Conservation (phyloP, 2,888 invertebrate species). For the Sphaerophoria rueppellii region DNA sequence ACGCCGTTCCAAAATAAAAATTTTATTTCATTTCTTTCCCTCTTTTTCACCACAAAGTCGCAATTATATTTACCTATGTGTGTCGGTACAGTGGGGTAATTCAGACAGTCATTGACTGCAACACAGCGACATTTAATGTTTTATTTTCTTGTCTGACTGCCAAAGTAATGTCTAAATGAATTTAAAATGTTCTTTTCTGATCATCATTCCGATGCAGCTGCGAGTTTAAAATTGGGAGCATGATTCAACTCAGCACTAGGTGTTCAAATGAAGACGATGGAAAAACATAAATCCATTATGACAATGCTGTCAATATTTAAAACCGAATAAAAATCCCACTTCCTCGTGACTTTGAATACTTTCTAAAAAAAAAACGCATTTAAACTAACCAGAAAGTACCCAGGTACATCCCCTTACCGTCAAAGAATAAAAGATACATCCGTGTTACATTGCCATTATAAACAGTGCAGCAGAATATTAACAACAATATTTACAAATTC, state of each 20-base stretch:
- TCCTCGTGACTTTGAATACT: conserved; percentile 51
- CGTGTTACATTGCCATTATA: conserved; percentile 51
- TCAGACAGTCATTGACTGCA: conserved; percentile 32
- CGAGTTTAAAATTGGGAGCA: conserved; percentile 56
- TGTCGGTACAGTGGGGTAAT: neutral
- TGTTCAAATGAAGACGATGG: neutral
- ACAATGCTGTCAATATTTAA: conserved; percentile 12
- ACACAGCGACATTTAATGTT: conserved; percentile 62
- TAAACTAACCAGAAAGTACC: neutral
- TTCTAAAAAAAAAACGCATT: neutral
- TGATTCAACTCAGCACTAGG: conserved; percentile 28
- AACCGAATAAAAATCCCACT: neutral
- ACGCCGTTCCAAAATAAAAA: conserved; percentile 57
- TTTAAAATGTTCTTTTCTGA: conserved; percentile 37
- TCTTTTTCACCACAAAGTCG: too few relatives aligned
- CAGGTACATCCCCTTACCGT: neutral
- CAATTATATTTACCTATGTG: neutral
- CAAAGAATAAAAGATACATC: neutral
- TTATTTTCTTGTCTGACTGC: conserved; percentile 18
- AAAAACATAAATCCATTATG: conserved; percentile 35
- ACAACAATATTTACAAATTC: conserved; percentile 37
- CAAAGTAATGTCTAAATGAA: conserved; percentile 64
- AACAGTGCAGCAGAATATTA: conserved; percentile 50
- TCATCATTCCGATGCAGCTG: conserved; percentile 16
- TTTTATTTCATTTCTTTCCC: neutral